Conservation (phyloP, 1,140 invertebrate species). For the Lordiphosa stackelbergi region DNA sequence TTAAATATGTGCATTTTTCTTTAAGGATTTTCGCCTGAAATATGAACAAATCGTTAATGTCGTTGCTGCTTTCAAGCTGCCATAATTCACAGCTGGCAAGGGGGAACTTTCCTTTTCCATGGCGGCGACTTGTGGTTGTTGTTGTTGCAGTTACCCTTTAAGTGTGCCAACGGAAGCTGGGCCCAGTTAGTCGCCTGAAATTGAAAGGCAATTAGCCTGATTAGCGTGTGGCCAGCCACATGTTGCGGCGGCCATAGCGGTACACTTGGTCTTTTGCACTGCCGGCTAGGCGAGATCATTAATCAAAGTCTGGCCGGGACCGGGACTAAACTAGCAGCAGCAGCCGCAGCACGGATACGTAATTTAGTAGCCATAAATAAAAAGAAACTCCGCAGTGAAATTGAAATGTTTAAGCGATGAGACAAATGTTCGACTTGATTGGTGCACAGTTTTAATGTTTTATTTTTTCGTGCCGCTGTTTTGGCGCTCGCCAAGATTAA, state of each 20-base stretch:
- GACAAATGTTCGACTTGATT: constrained; percentile 72
- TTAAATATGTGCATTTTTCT: constrained; percentile 76
- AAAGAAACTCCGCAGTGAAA: constrained; percentile 66
- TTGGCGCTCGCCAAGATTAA: constrained; percentile 32
- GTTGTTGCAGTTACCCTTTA: constrained; percentile 11
- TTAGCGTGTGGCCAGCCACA: constrained; percentile 56
- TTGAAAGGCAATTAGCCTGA: constrained; percentile 74
- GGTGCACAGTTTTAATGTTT: constrained; percentile 31
- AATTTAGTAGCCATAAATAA: constrained; percentile 74
- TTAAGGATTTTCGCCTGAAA: constrained; percentile 62
- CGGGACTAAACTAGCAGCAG: constrained; percentile 7
- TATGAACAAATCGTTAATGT: constrained; percentile 52
- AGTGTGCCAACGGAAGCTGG: constrained; percentile 42
- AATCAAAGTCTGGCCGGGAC: constrained; percentile 46
- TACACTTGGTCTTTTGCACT: constrained; percentile 40
- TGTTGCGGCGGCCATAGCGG: constrained; percentile 29
- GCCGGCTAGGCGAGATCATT: constrained; percentile 54
- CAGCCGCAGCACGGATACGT: constrained; percentile 52
- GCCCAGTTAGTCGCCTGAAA: constrained; percentile 57
- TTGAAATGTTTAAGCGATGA: constrained; percentile 74
- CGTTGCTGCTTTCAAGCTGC: constrained; percentile 50
- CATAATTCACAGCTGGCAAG: constrained; percentile 60
- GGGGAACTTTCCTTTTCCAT: constrained; percentile 49
- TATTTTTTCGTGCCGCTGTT: constrained; percentile 22
- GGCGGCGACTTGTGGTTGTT: background rate